Evolutionary conservation across 2,113 vertebrate genomes (phyloP), one percentile per base, ranked within the genome.

Genomic region (Psilopsiagon aurifrons): DNA sequence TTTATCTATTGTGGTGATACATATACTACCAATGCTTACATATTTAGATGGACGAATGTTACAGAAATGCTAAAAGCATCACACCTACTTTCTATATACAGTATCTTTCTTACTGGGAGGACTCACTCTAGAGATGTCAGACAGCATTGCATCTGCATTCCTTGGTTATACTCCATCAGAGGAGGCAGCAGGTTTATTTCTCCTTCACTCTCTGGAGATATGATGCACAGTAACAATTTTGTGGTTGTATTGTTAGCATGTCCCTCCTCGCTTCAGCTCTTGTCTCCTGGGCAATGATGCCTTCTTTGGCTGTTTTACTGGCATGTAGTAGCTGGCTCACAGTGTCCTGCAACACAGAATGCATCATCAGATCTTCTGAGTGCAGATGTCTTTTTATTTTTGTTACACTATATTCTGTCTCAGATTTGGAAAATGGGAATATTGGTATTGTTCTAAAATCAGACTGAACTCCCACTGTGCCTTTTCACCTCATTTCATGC

Each of bases 311-410:
- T 71, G 59, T 2, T 2, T 85, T 20, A 13, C 60, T 83, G 76
- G 68, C 55, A 17, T 27, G 29, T 7, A 43, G 55, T 5, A 83
- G 83, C 2, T 10, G 51, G 55, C 55, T 86, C 55, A 71, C n/a
- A 28, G 59, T 31, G 52, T 86, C 52, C 55, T 84, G 83, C 91
- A 91, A 41, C 47, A 17, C 10, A 59, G 75, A 74, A 67, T 51
- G 55, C 35, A 35, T 43, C 39, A 63, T 33, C 62, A 31, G 62
- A 57, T 55, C 28, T 57, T 84, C 43, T 47, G 66, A 68, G 69
- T 75, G 70, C 83, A 92, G 51, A 67, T 68, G 57, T 71, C 27
- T 55, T 78, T 86, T 85, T 83, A 31, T 83, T 96, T 88, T 88
- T 93, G 39, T 64, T 86, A 52, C 43, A 39, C 74, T 77, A 17